Conservation (phyloP, 2,113 vertebrate genomes). For the Piliocolobus tephrosceles region DNA sequence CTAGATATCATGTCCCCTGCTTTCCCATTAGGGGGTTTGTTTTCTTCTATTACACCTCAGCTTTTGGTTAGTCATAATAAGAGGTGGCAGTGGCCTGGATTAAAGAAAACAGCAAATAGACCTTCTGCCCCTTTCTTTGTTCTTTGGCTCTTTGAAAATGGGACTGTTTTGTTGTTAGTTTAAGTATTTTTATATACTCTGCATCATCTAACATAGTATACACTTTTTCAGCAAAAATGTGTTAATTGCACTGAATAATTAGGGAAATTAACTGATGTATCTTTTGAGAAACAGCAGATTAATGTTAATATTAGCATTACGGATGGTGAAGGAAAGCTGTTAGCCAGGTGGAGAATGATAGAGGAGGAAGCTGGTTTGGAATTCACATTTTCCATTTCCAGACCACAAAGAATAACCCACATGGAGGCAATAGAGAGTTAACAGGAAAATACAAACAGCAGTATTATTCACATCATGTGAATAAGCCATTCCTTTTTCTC, state of each 20-base stretch:
- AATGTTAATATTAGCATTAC: not conserved
- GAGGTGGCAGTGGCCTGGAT: constrained; percentile 6
- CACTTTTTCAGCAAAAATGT: not conserved
- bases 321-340: not conserved
- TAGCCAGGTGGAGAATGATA: not conserved
- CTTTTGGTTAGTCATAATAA: constrained; percentile 62
- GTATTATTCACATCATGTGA: not conserved
- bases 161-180: not conserved
- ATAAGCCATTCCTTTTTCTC: not conserved
- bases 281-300: not conserved
- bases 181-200: constrained; percentile 34
- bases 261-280: not conserved
- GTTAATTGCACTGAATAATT: not conserved
- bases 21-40: not conserved
- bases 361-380: not conserved
- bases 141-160: not conserved
- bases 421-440: not conserved
- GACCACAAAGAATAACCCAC: not conserved
- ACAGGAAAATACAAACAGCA: not conserved
- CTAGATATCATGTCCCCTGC: constrained; percentile 46
- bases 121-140: not conserved
- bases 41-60: constrained; percentile 34
- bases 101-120: constrained; percentile 39
- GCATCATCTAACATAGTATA: not conserved
- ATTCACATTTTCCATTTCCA: constrained; percentile 12